A percentile compares a stretch with the other conserved stretches of the same genome.
Conservation (phyloP, 2,113 vertebrate genomes). For the Callospermophilus lateralis region DNA sequence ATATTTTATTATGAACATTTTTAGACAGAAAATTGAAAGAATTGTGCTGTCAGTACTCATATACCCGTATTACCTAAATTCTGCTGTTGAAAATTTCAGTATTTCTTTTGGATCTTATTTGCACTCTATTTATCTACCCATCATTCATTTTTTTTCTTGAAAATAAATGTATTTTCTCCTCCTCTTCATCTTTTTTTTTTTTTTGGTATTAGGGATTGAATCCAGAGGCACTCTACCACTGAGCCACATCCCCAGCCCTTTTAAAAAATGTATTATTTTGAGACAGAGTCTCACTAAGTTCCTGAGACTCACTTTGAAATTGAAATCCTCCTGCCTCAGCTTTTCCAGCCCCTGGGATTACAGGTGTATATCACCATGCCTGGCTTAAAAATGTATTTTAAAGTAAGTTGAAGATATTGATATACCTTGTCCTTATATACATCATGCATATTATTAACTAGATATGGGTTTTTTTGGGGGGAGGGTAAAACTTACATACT, state of each 20-base stretch:
- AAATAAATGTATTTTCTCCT: too few species aligned
- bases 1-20: neutral
- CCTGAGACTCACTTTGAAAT: too few species aligned
- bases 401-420: slow-evolving; percentile 42
- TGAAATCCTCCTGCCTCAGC: too few species aligned
- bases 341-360: too few species aligned
- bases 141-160: neutral
- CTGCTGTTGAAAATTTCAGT: neutral
- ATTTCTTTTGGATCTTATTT: neutral
- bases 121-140: neutral
- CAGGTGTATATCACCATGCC: too few species aligned
- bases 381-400: slow-evolving; percentile 23
- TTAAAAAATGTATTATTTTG: too few species aligned
- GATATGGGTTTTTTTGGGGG: neutral
- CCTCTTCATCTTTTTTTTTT: too few species aligned
- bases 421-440: neutral
- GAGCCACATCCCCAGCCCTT: too few species aligned
- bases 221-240: too few species aligned
- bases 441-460: neutral
- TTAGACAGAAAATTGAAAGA: neutral
- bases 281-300: too few species aligned
- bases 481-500: neutral
- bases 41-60: neutral
- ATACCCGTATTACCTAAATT: neutral
- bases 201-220: too few species aligned